Conservation (phyloP, 1,140 invertebrate species). For the Drosophila cardini region DNA sequence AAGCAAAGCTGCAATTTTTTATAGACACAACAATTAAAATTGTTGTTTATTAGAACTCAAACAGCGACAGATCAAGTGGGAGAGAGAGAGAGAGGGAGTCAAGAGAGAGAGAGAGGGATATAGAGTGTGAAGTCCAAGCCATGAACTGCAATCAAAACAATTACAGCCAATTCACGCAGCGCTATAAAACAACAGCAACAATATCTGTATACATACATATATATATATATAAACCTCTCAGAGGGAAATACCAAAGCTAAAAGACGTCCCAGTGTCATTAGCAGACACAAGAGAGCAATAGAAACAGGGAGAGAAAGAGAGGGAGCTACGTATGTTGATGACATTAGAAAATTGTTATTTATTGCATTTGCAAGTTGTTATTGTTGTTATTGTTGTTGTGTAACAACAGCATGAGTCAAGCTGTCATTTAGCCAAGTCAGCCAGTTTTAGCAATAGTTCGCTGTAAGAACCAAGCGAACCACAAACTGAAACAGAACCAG, state of each 20-base stretch:
- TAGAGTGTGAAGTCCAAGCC: constrained; percentile 54
- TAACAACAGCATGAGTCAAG: constrained; percentile 40
- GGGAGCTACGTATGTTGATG: constrained; percentile 64
- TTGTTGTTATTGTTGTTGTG: constrained; percentile 30
- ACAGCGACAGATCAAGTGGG: constrained; percentile 2
- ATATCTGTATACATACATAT: background rate
- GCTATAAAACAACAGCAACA: constrained; percentile 63
- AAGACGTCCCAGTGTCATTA: background rate
- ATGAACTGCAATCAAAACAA: constrained; percentile 83
- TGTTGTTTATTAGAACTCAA: constrained; percentile 48
- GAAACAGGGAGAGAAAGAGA: constrained; percentile 23
- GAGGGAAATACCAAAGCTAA: constrained; percentile 9
- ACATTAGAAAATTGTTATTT: constrained; percentile 83
- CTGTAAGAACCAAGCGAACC: constrained; percentile 26
- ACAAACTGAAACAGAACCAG: constrained; percentile 13
- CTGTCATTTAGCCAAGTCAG: constrained; percentile 48
- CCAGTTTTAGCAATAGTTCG: constrained; percentile 30
- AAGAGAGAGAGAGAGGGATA: constrained; percentile 5
- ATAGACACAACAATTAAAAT: constrained; percentile 63
- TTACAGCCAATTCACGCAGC: constrained; percentile 77
- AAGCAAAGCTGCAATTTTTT: constrained; percentile 32
- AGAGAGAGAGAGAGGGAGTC: constrained; percentile 1
- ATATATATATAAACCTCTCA: too few species aligned
- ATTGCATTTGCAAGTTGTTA: constrained; percentile 74
- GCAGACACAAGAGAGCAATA: constrained; percentile 7